These are phyloP conservation scores for Sinocyclocheilus grahami DNA, from an alignment of 2,113 vertebrate genomes.

Conservation along the genomic window DNA sequence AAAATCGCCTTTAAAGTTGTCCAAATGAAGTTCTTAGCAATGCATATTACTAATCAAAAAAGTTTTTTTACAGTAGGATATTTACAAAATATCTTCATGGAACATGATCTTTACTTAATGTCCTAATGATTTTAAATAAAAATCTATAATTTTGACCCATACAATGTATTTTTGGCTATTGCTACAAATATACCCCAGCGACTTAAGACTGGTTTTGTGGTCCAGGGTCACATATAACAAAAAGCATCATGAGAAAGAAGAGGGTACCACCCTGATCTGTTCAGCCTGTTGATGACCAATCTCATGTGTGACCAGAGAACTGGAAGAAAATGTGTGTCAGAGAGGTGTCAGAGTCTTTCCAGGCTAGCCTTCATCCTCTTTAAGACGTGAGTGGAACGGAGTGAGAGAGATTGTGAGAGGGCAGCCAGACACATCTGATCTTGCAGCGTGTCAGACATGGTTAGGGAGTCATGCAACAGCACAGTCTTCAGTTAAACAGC, in stretches of 20 bases:
- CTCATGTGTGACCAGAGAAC: slow-evolving; percentile 31
- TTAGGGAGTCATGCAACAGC: slow-evolving; percentile 35
- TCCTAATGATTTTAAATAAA: no score
- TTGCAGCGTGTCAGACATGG: slow-evolving; percentile 46
- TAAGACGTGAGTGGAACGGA: slow-evolving; percentile 22
- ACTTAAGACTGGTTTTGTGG: no score
- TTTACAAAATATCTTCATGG: no score
- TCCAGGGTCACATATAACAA: not conserved
- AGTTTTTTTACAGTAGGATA: no score
- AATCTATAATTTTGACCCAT: no score
- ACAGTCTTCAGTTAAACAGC: slow-evolving; percentile 29
- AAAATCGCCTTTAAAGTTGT: no score
- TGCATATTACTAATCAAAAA: no score
- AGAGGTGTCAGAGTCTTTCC: not conserved
- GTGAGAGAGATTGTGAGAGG: not conserved
- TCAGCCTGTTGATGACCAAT: slow-evolving; percentile 1
- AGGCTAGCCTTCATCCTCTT: slow-evolving; percentile 27
- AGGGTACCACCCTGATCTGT: not conserved
- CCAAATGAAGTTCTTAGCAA: no score
- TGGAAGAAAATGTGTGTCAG: not conserved
- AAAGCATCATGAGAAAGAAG: not conserved
- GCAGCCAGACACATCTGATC: slow-evolving; percentile 30
- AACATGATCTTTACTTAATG: no score
- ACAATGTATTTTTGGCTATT: no score
- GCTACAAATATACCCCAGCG: no score